Percentiles rank a stretch among this genome's conserved stretches.
Conservation (phyloP, 2,888 invertebrate species). For the Drosophila peninsularis region DNA sequence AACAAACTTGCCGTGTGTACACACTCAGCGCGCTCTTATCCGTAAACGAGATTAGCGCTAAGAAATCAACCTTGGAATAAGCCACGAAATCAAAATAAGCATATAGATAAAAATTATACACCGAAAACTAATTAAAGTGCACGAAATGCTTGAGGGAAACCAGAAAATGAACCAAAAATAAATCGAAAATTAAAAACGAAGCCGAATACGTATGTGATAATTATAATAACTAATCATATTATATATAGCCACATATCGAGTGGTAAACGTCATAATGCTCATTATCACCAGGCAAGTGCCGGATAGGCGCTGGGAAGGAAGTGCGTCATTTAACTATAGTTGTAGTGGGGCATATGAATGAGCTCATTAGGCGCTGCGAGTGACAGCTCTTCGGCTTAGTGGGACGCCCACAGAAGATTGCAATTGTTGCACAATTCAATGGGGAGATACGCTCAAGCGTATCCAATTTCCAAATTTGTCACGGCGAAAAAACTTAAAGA, state of each 20-base stretch:
- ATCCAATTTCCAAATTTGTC: constrained; percentile 42
- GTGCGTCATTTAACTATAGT: constrained; percentile 39
- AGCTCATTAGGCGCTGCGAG: constrained; percentile 54
- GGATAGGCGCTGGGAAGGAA: constrained; percentile 37
- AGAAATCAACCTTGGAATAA: constrained; percentile 64
- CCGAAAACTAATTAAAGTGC: constrained; percentile 59
- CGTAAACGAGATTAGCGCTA: constrained; percentile 20
- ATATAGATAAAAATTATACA: constrained; percentile 15
- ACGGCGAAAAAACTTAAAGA: constrained; percentile 18
- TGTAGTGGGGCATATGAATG: constrained; percentile 52
- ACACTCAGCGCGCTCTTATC: constrained; percentile 8
- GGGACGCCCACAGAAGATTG: constrained; percentile 57
- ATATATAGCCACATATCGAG: constrained; percentile 13
- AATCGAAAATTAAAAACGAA: constrained; percentile 7
- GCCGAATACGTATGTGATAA: constrained; percentile 28
- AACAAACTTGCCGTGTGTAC: constrained; percentile 38
- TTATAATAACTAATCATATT: constrained; percentile 28
- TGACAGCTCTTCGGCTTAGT: constrained; percentile 24
- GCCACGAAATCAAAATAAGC: constrained; percentile 32
- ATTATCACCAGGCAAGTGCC: constrained; percentile 8
- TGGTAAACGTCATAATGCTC: constrained; percentile 30
- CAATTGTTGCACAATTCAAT: constrained; percentile 64
- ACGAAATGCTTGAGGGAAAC: constrained; percentile 50
- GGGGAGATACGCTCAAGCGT: constrained; percentile 47
- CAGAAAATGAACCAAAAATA: constrained; percentile 38